phyloP scores from a whole-genome alignment of 2,888 invertebrate genomes.

The Globia sparganii region DNA sequence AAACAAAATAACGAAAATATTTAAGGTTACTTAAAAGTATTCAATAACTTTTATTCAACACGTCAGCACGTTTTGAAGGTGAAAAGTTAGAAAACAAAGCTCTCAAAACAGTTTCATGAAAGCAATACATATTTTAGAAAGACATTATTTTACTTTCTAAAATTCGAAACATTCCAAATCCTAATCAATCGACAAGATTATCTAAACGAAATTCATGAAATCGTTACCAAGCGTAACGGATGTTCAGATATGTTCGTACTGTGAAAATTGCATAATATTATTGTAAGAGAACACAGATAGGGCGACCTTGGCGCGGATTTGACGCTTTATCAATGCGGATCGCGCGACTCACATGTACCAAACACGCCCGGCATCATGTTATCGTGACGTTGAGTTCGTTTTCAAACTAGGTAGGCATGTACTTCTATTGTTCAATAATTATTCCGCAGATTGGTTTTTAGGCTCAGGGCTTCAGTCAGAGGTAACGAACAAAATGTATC shows the following conservation, averaged over 20 bases:
- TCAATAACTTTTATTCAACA: neutral
- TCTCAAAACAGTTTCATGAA: neutral
- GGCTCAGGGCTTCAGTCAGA: neutral
- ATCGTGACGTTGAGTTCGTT: conserved; percentile 30
- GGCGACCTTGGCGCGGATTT: conserved; percentile 45
- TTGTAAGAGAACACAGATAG: conserved; percentile 9
- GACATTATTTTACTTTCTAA: neutral
- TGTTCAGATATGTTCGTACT: conserved; percentile 5
- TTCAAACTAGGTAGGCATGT: conserved; percentile 3
- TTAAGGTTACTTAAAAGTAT: neutral
- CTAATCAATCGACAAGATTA: conserved; percentile 1
- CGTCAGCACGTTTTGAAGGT: neutral
- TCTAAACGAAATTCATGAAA: conserved; percentile 23
- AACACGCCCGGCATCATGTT: conserved; percentile 43
- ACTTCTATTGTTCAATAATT: conserved; percentile 19
- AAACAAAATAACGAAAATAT: neutral
- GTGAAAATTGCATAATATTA: conserved; percentile 37
- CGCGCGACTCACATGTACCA: conserved; percentile 45
- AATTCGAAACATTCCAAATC: conserved; percentile 4
- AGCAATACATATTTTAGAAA: neutral
- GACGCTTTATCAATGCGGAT: conserved; percentile 49
- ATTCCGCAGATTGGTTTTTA: neutral
- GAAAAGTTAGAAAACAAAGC: neutral
- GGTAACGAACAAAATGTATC: neutral
- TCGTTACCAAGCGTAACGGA: conserved; percentile 12